These are phyloP conservation scores for Mustela erminea DNA, from an alignment of 2,797 vertebrate genomes.

Conservation along the genomic window DNA sequence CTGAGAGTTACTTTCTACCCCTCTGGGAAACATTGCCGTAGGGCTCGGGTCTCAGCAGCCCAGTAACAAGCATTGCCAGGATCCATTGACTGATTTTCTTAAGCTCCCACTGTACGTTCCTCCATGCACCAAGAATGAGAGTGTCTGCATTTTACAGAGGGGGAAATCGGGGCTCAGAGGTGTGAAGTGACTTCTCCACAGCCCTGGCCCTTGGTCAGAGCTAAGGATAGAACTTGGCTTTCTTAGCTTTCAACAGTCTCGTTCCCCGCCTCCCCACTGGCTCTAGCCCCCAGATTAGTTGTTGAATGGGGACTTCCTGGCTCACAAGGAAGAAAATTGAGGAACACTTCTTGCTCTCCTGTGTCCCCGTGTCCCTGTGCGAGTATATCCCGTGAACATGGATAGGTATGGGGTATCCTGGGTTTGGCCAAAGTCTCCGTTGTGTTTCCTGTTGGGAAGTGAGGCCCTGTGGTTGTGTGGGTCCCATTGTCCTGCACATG, in stretches of 20 bases:
- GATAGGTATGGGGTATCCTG: not conserved
- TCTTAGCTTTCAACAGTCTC: not conserved
- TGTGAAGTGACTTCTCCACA: not conserved
- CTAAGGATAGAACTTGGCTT: conserved; percentile 9
- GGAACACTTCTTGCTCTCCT: not conserved
- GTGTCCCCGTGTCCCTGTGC: not conserved
- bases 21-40: not conserved
- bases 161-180: not conserved
- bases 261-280: not conserved
- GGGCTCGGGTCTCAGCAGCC: not conserved
- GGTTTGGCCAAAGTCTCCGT: not conserved
- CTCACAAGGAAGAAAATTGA: not conserved
- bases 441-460: not conserved
- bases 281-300: not conserved
- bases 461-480: not conserved
- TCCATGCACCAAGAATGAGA: not conserved
- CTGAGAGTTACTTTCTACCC: not conserved
- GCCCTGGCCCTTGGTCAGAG: not conserved
- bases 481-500: not conserved
- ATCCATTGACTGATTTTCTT: not conserved
- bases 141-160: not conserved
- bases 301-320: conserved; percentile 33
- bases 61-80: not conserved
- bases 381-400: not conserved
- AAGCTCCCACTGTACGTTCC: not conserved